Conservation (phyloP, 2,113 vertebrate species). For the Cyprinus carpio region DNA sequence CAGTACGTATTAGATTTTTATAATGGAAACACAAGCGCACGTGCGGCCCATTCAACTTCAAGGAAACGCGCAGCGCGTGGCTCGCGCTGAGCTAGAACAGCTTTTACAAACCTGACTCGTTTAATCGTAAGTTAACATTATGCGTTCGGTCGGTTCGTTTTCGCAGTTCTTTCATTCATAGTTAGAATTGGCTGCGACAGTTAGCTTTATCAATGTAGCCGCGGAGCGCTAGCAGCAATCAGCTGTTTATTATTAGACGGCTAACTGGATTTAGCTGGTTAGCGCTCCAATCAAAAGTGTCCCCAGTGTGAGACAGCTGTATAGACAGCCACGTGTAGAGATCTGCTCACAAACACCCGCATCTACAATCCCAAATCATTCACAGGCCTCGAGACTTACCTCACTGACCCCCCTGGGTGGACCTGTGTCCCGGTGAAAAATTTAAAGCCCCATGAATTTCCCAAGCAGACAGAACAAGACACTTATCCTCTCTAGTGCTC, state of each 20-base stretch:
- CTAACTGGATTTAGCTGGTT: conserved; percentile 53
- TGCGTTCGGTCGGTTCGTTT: too few relatives aligned
- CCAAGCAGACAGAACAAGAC: conserved; percentile 29
- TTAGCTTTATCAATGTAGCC: conserved; percentile 26
- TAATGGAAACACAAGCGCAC: conserved; percentile 32
- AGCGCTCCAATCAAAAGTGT: conserved; percentile 38
- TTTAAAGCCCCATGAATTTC: conserved; percentile 42
- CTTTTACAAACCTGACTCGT: background rate
- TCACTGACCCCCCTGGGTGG: background rate
- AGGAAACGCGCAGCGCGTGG: conserved; percentile 17
- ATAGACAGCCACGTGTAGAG: conserved; percentile 44
- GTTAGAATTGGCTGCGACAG: background rate
- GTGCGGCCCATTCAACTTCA: conserved; percentile 45
- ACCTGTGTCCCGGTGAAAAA: conserved; percentile 20
- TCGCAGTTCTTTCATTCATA: background rate
- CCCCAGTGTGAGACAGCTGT: conserved; percentile 26
- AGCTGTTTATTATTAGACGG: conserved; percentile 58
- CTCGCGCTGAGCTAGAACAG: conserved; percentile 5
- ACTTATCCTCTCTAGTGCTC: conserved; percentile 42
- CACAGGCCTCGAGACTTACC: conserved; percentile 39
- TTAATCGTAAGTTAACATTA: background rate
- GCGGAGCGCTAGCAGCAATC: conserved; percentile 32
- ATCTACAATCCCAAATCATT: background rate
- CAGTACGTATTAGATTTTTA: background rate
- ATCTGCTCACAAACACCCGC: background rate